Evolutionary conservation across 2,797 vertebrate species (phyloP).

Genomic region (Neostethus bicornis): DNA sequence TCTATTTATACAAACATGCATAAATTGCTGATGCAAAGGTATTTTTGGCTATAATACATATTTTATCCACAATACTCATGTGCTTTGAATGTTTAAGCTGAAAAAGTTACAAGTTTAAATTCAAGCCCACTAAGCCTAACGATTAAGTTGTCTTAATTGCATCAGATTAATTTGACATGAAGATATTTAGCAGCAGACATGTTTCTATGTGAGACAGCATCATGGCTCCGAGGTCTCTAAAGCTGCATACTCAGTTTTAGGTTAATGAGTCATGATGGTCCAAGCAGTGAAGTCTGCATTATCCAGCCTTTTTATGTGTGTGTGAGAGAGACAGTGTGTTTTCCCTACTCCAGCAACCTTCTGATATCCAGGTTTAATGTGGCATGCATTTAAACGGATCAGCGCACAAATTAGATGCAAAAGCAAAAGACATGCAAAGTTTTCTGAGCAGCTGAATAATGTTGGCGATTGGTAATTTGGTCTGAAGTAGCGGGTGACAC

Average conservation of each 20-base stretch:
- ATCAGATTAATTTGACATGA: slow-evolving; percentile 3
- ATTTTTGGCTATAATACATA: too few species aligned
- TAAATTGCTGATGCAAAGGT: too few species aligned
- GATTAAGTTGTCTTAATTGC: background rate
- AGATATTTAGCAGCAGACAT: slow-evolving; percentile 10
- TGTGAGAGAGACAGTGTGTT: too few species aligned
- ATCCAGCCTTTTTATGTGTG: slow-evolving; percentile 18
- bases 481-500: slow-evolving; percentile 10
- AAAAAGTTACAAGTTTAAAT: background rate
- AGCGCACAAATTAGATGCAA: slow-evolving; percentile 12
- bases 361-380: slow-evolving; percentile 25
- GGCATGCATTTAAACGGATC: slow-evolving; percentile 12
- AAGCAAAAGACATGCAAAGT: background rate
- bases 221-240: slow-evolving; percentile 31
- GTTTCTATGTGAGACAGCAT: slow-evolving; percentile 15
- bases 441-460: slow-evolving; percentile 6
- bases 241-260: slow-evolving; percentile 33
- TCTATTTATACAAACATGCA: too few species aligned
- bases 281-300: slow-evolving; percentile 32
- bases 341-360: slow-evolving; percentile 21
- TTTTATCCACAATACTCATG: too few species aligned
- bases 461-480: background rate
- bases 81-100: background rate
- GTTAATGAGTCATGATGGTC: slow-evolving; percentile 62
- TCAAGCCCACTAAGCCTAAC: background rate